phyloP scores from a whole-genome alignment of 1,140 invertebrate genomes.

The Meteorus sp. region DNA sequence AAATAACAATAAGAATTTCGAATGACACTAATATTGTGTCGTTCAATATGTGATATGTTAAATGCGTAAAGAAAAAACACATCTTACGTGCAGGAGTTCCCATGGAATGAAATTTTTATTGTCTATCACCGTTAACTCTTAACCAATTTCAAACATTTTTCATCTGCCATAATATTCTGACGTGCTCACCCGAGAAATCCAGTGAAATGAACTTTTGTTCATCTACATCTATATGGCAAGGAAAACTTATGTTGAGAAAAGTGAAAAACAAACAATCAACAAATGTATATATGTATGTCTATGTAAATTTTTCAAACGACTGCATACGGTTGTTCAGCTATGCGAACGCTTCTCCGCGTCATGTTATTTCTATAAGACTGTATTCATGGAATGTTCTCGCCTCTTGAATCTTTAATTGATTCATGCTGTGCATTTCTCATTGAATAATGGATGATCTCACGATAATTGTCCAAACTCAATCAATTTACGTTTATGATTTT shows the following conservation, averaged over 20 bases:
- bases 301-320: slow-evolving; percentile 10
- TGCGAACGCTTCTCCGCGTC: slow-evolving; percentile 3
- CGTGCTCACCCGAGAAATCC: no score
- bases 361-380: slow-evolving; percentile 21
- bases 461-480: slow-evolving; percentile 1
- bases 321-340: slow-evolving; percentile 11
- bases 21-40: neutral
- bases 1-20: neutral
- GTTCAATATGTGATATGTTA: slow-evolving; percentile 1
- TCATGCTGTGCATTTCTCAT: slow-evolving; percentile 7
- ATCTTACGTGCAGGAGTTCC: no score
- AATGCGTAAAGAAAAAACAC: neutral
- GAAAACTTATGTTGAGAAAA: neutral
- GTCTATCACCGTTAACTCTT: no score
- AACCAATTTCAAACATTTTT: no score
- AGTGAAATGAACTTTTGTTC: no score
- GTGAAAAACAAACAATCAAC: neutral
- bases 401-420: neutral
- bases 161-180: no score
- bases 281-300: slow-evolving; percentile 1
- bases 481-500: no score
- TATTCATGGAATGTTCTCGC: slow-evolving; percentile 17
- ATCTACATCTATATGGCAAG: no score
- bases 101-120: no score
- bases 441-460: slow-evolving; percentile 1